Conservation (phyloP, 1,140 invertebrate genomes). For the Diprion similis region DNA sequence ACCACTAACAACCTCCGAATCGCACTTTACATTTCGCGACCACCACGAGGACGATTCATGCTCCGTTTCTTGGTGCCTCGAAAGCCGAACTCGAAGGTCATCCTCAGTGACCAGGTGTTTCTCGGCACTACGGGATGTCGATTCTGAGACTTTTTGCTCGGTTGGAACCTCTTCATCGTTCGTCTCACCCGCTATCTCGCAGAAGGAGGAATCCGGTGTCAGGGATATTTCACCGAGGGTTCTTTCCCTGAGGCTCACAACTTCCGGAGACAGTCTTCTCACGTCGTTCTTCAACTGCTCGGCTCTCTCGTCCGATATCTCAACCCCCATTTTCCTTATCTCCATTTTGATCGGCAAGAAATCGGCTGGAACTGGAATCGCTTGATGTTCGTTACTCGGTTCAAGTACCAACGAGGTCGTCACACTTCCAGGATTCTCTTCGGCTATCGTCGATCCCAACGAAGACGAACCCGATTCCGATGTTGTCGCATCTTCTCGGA, state of each 20-base stretch:
- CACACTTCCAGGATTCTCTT: neutral
- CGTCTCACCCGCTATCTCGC: neutral
- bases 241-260: slow-evolving; percentile 53
- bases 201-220: slow-evolving; percentile 42
- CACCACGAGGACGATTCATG: too few species aligned
- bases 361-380: slow-evolving; percentile 30
- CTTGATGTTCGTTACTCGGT: neutral
- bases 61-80: too few species aligned
- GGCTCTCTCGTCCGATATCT: slow-evolving; percentile 52
- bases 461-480: neutral
- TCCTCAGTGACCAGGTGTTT: neutral
- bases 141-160: neutral
- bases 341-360: slow-evolving; percentile 47
- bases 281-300: slow-evolving; percentile 53
- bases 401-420: neutral
- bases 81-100: neutral
- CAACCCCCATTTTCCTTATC: slow-evolving; percentile 52
- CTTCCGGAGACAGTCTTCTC: slow-evolving; percentile 52
- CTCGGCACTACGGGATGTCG: neutral
- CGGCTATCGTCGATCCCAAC: neutral
- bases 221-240: slow-evolving; percentile 57
- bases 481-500: slow-evolving; percentile 46
- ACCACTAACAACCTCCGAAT: neutral
- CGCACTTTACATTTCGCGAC: neutral
- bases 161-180: too few species aligned